Evolutionary conservation across 2,797 vertebrate species (phyloP).

Genomic region (Lepus oiostolus): DNA sequence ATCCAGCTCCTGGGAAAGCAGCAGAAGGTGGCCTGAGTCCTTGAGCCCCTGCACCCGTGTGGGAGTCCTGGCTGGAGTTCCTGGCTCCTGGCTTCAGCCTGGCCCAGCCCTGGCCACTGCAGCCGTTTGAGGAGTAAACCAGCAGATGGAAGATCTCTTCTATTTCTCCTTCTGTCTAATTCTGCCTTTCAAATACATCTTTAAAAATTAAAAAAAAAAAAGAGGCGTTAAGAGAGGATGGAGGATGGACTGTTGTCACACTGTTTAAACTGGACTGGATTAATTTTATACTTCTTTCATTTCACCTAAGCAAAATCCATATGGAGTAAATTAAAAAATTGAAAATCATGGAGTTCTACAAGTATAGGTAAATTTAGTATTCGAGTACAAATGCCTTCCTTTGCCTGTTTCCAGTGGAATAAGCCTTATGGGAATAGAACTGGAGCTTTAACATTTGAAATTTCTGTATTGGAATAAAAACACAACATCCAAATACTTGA

Average conservation of each 20-base stretch:
- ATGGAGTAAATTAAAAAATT: background rate
- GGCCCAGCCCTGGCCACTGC: too few species aligned
- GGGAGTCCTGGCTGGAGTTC: too few species aligned
- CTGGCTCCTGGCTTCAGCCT: too few species aligned
- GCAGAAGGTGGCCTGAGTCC: too few species aligned
- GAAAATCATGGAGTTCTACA: background rate
- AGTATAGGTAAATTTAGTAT: background rate
- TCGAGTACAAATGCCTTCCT: background rate
- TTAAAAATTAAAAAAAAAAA: too few species aligned
- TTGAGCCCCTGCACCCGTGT: too few species aligned
- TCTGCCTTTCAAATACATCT: too few species aligned
- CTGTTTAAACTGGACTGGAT: background rate
- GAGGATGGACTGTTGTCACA: background rate
- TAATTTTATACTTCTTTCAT: background rate
- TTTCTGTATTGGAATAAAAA: background rate
- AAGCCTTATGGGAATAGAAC: background rate
- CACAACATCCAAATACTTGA: background rate
- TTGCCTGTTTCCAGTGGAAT: background rate
- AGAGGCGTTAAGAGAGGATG: background rate
- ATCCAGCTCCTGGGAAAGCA: too few species aligned
- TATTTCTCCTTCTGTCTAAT: too few species aligned
- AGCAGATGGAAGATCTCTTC: too few species aligned
- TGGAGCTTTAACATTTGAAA: background rate
- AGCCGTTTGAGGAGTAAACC: too few species aligned
- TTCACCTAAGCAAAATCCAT: background rate